A percentile compares a stretch with the other conserved stretches of the same genome.
Conservation (phyloP, 2,113 vertebrate species). For the Aspiorhynchus laticeps region DNA sequence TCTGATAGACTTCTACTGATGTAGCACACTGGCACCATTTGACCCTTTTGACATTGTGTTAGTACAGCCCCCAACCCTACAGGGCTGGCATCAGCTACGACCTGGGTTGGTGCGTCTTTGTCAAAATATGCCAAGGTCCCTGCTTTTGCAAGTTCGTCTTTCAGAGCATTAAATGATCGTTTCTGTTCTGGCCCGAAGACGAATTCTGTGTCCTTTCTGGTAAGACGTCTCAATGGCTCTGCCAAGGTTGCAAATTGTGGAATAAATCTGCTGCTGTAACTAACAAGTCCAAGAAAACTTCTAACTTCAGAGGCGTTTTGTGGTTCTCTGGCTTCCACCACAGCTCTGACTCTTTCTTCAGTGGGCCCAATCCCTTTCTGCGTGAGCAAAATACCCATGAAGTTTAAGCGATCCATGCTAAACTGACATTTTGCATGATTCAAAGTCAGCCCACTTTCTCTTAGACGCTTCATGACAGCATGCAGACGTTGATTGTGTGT, state of each 20-base stretch:
- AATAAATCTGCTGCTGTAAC: conserved; percentile 14
- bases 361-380: conserved; percentile 49
- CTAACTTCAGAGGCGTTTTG: conserved; percentile 40
- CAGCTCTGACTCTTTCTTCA: conserved; percentile 47
- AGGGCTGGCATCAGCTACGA: conserved; percentile 42
- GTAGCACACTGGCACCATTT: conserved; percentile 37
- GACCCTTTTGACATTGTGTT: conserved; percentile 18
- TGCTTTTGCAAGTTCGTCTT: conserved; percentile 34
- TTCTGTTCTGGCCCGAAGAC: conserved; percentile 25
- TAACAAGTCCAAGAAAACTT: conserved; percentile 48
- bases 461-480: conserved; percentile 39
- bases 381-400: conserved; percentile 44
- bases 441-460: conserved; percentile 34
- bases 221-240: background rate
- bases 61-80: conserved; percentile 32
- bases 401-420: conserved; percentile 35
- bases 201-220: background rate
- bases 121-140: conserved; percentile 48
- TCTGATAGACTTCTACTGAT: conserved; percentile 37
- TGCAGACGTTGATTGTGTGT: conserved; percentile 28
- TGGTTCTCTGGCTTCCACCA: conserved; percentile 34
- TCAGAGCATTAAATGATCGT: conserved; percentile 25
- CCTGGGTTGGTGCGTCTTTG: conserved; percentile 44
- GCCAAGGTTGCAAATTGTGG: conserved; percentile 18
- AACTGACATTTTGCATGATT: conserved; percentile 46